Conservation (phyloP, 2,113 vertebrate species). For the Nothoprocta perdicaria region DNA sequence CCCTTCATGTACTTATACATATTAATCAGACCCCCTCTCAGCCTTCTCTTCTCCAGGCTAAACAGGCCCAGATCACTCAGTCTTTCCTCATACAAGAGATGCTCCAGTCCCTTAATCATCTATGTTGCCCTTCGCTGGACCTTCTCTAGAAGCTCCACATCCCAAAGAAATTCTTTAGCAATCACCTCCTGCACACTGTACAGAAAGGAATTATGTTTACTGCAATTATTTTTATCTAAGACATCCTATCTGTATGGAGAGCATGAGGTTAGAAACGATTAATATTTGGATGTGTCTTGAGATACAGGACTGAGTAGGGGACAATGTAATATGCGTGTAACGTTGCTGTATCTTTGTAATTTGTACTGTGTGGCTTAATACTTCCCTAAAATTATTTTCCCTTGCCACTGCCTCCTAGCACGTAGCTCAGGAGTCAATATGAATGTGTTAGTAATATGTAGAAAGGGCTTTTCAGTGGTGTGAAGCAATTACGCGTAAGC, state of each 20-base stretch:
- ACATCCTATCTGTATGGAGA: not conserved
- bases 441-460: slow-evolving; percentile 36
- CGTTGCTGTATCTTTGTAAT: not conserved
- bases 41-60: too few species aligned
- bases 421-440: not conserved
- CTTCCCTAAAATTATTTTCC: not conserved
- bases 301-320: not conserved
- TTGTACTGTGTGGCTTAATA: not conserved
- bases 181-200: not conserved
- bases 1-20: too few species aligned
- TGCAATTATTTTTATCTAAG: not conserved
- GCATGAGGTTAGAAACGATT: not conserved
- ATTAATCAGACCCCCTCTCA: too few species aligned
- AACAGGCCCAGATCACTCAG: too few species aligned
- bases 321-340: not conserved
- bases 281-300: not conserved
- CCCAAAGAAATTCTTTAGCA: not conserved
- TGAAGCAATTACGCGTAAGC: slow-evolving; percentile 48
- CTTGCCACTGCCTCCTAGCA: not conserved
- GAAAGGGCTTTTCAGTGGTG: slow-evolving; percentile 44
- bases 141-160: too few species aligned
- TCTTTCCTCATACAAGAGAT: too few species aligned
- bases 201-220: not conserved
- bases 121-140: too few species aligned
- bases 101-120: too few species aligned